Evolutionary conservation across 2,888 invertebrate species (phyloP), one percentile per base, ranked within the genome.

Genomic region (Anthoptus insignis): DNA sequence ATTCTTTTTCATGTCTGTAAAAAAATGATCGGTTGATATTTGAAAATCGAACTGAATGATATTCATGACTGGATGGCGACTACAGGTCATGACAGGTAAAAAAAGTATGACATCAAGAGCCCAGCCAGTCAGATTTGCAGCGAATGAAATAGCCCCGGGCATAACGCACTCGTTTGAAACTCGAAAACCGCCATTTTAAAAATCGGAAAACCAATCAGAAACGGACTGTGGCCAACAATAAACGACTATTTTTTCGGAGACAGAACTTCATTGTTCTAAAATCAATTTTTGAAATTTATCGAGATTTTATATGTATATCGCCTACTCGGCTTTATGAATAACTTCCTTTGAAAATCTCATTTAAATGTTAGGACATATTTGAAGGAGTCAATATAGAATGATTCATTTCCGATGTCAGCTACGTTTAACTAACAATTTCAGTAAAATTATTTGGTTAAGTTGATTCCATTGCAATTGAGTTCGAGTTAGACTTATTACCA

Each of bases 1-100:
- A n/a, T n/a, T n/a, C n/a, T n/a, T n/a, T n/a, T n/a, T n/a, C n/a
- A n/a, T 61, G 59, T 16, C 27, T 68, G 37, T 59, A 27, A 27
- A 27, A 47, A 67, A 56, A 32, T n/a, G n/a, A 37, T 3, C 19
- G 3, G 16, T 9, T 16, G 0, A 39, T 1, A 39, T 39, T 16
- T 39, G 16, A 8, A 39, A 39, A 9, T 16, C 16, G 9, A 2
- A n/a, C n/a, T n/a, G n/a, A n/a, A n/a, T n/a, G n/a, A 39, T 50
- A 54, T 63, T 57, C 50, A 57, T 49, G 37, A 57, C 49, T 39
- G 37, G 56, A 57, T 39, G 27, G 63, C 56, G 50, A 56, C 56
- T 49, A 49, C 63, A 63, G 63, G 63, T 63, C 63, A 57, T 63
- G 63, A 63, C 63, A 63, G 63, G 56, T 63, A 63, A 63, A 63